These are phyloP conservation scores for Bungarus multicinctus DNA, from an alignment of 2,113 vertebrate genomes.

Conservation along the genomic window DNA sequence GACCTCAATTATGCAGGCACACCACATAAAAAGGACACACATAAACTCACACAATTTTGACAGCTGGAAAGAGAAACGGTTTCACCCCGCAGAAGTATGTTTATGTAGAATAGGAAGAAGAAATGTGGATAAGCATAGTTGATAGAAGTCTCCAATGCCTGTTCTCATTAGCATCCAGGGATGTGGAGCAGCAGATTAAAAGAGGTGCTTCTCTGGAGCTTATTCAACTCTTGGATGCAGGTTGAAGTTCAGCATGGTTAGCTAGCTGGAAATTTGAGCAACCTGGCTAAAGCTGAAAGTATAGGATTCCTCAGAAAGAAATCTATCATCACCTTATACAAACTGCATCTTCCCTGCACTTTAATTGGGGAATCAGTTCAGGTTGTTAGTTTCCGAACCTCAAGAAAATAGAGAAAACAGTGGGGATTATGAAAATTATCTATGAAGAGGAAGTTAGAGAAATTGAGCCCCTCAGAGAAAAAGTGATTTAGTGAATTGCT, in stretches of 20 bases:
- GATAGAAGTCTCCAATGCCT: fast-evolving
- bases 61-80: conserved; percentile 26
- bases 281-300: background rate
- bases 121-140: fast-evolving
- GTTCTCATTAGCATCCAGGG: conserved; percentile 22
- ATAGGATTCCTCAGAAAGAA: conserved; percentile 14
- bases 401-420: conserved; percentile 19
- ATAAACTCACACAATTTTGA: background rate
- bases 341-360: background rate
- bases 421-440: conserved; percentile 17
- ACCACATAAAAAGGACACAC: background rate
- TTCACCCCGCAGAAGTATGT: conserved; percentile 12
- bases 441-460: conserved; percentile 18
- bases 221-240: conserved; percentile 7
- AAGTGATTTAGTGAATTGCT: background rate
- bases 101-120: conserved; percentile 30
- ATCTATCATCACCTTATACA: background rate
- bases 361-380: background rate
- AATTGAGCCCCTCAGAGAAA: background rate
- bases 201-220: background rate
- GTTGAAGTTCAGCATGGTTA: background rate
- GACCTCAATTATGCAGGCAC: background rate
- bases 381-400: background rate
- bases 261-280: background rate
- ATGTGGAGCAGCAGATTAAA: background rate